A percentile compares a stretch with the other conserved stretches of the same genome.
Evolutionary conservation across 2,888 invertebrate genomes (phyloP).

Genomic region (Aethes cnicana): DNA sequence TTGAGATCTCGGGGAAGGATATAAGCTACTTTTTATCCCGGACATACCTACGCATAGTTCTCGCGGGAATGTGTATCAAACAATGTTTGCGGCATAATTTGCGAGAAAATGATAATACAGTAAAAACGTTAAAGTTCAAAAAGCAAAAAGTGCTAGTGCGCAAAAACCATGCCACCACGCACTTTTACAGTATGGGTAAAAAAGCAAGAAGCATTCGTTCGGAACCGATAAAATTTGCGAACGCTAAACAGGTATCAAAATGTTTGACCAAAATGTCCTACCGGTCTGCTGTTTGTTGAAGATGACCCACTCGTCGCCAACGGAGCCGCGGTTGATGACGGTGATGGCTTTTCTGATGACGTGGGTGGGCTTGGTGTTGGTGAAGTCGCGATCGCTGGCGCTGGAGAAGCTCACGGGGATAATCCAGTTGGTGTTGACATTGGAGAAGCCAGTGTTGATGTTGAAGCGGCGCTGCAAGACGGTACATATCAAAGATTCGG

Average conservation of each 20-base stretch:
- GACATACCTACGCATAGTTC: too few relatives aligned
- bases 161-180: too few relatives aligned
- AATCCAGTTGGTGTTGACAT: constrained; percentile 55
- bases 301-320: constrained; percentile 80
- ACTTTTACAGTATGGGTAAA: too few relatives aligned
- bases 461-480: constrained; percentile 74
- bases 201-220: too few relatives aligned
- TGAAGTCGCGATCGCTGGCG: constrained; percentile 65
- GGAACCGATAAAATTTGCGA: too few relatives aligned
- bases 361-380: constrained; percentile 67
- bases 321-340: constrained; percentile 53
- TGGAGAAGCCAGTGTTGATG: constrained; percentile 62
- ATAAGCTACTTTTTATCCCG: too few relatives aligned
- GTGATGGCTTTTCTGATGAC: constrained; percentile 53
- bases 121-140: not conserved
- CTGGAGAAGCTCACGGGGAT: constrained; percentile 70
- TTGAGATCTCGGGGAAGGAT: too few relatives aligned
- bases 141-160: too few relatives aligned
- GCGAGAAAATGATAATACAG: not conserved
- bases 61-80: too few relatives aligned
- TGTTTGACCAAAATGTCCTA: constrained; percentile 47
- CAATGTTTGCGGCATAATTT: too few relatives aligned
- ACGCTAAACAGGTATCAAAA: too few relatives aligned
- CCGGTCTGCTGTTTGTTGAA: constrained; percentile 84
- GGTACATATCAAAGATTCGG: too few relatives aligned